Evolutionary conservation across 2,113 vertebrate species (phyloP), one percentile per base, ranked within the genome.

Genomic region (Puntigrus tetrazona): DNA sequence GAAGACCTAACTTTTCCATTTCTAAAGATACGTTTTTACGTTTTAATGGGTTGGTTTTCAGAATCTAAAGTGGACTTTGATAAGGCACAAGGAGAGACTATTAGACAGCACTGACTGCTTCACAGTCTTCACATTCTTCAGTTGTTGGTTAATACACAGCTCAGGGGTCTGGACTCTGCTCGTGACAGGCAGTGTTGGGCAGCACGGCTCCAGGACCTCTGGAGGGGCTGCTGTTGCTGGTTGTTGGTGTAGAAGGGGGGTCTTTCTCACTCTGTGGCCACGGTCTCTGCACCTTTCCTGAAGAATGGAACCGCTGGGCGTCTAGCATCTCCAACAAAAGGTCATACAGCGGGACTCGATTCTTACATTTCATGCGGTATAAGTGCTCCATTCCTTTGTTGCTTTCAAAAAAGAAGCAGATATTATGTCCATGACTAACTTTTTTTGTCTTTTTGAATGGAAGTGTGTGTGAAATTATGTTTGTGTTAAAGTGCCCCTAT

Each of bases 301-400:
- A 94, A 0, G 90, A 88, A 0, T 95, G 96, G 84, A 99, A 89
- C 25, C 94, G 95, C 85, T 99, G 97, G 18, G 97, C 98, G 0
- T 99, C 98, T 90, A 99, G 91, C 97, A 98, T 98, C 93, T 99
- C 98, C 93, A 99, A 92, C 91, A 99, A 91, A 85, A 99, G 94
- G 89, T 99, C 97, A 0, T 99, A 99, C 61, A 99, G 95, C 0
- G 97, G 98, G 45, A 99, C 96, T 57, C 97, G 96, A 0, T 99
- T 99, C 94, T 99, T 99, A 89, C 97, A 99, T 91, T 99, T 99
- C 95, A 99, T 98, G 69, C 85, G 99, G 94, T 99, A 99, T 31
- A 99, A 94, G 78, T 99, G 98, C 91, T 99, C 98, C 97, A 99
- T 99, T 87, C 98, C 98, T 93, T 99, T 99, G 95, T 99, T 98